Conservation (phyloP, 2,888 invertebrate species). For the Drosophila meridionalis region DNA sequence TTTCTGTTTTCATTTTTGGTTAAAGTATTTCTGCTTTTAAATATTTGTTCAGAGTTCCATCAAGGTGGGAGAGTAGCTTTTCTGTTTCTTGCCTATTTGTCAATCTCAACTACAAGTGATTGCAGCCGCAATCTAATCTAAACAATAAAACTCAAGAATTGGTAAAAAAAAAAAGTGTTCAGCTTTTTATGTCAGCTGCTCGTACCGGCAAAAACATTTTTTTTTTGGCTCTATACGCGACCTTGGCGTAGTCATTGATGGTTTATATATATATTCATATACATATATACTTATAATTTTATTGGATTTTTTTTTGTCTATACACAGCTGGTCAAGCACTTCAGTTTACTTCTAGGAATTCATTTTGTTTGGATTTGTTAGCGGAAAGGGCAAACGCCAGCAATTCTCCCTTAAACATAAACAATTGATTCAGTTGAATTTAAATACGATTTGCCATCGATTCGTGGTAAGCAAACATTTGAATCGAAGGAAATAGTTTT, state of each 20-base stretch:
- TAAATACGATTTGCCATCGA: constrained; percentile 4
- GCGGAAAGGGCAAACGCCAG: constrained; percentile 13
- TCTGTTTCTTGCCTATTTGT: constrained; percentile 14
- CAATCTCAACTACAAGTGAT: constrained; percentile 40
- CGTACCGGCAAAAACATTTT: not conserved
- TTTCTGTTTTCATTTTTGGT: constrained; percentile 16
- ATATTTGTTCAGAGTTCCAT: constrained; percentile 28
- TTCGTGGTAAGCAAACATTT: constrained; percentile 27
- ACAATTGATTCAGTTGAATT: constrained; percentile 12
- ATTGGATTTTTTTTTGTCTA: not conserved
- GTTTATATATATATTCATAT: not conserved
- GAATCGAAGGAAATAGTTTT: constrained; percentile 2
- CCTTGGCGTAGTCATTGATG: constrained; percentile 28
- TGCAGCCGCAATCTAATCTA: constrained; percentile 53
- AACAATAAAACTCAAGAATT: constrained; percentile 28
- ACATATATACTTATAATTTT: not conserved
- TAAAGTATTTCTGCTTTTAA: constrained; percentile 4
- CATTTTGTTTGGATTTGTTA: constrained; percentile 16
- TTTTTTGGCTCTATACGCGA: constrained; percentile 15
- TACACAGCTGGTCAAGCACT: constrained; percentile 27
- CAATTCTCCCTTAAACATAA: constrained; percentile 15
- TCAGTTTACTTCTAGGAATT: constrained; percentile 30
- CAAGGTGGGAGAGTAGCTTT: constrained; percentile 28
- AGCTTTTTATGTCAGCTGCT: constrained; percentile 44
- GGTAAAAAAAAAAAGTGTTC: constrained; percentile 30